A percentile compares a stretch with the other conserved stretches of the same genome.
These are phyloP conservation scores for Ormia ochracea DNA, from an alignment of 2,888 invertebrate species.

Conservation along the genomic window DNA sequence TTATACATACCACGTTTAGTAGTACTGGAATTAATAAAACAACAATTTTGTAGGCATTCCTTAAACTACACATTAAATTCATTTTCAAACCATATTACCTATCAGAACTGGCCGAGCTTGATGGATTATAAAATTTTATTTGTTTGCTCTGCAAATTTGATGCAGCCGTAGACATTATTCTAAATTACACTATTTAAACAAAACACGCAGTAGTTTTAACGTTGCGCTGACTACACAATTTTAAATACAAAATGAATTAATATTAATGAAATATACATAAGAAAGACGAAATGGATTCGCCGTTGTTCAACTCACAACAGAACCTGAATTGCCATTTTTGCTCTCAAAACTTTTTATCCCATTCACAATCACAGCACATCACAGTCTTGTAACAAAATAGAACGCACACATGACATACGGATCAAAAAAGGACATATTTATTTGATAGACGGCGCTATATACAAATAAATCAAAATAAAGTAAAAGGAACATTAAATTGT, in stretches of 20 bases:
- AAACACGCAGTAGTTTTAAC: constrained; percentile 5
- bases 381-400: too few species aligned
- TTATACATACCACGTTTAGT: too few species aligned
- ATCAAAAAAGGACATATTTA: too few species aligned
- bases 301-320: too few species aligned
- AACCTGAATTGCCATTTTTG: too few species aligned
- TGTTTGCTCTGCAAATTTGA: constrained; percentile 73
- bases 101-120: constrained; percentile 94
- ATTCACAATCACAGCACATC: too few species aligned
- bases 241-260: not conserved
- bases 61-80: not conserved
- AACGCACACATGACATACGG: too few species aligned
- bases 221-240: not conserved
- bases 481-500: too few species aligned
- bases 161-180: constrained; percentile 68
- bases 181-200: not conserved
- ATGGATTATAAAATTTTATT: constrained; percentile 84
- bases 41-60: not conserved
- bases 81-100: constrained; percentile 80
- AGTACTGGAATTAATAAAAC: not conserved
- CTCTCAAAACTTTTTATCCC: too few species aligned
- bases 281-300: not conserved
- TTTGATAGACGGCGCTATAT: too few species aligned
- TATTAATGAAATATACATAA: not conserved
- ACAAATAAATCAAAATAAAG: too few species aligned